A percentile compares a stretch with the other conserved stretches of the same genome.
phyloP scores from a whole-genome alignment of 2,113 vertebrate species.

The Oreochromis niloticus region DNA sequence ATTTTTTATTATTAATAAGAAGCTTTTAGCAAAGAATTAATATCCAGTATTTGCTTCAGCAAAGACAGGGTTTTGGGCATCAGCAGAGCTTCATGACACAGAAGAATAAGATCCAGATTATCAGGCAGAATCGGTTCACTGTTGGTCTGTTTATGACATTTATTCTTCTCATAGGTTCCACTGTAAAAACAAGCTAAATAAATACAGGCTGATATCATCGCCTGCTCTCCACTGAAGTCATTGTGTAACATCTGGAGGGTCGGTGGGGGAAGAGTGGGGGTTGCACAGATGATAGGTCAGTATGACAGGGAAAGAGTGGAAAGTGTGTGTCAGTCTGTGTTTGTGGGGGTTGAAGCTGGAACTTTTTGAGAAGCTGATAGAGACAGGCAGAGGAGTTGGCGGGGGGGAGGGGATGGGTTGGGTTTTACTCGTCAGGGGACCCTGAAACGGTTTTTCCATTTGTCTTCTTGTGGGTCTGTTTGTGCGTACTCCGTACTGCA shows the following conservation, averaged over 20 bases:
- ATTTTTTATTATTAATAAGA: background rate
- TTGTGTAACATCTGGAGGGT: slow-evolving; percentile 33
- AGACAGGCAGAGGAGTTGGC: background rate
- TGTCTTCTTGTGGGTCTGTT: background rate
- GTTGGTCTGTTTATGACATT: background rate
- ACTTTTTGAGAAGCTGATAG: background rate
- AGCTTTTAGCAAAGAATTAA: background rate
- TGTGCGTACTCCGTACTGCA: background rate
- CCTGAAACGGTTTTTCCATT: background rate
- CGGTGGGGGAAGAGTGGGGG: background rate
- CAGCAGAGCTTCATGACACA: background rate
- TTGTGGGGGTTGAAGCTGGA: background rate
- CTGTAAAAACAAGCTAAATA: background rate
- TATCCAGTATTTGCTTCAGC: background rate
- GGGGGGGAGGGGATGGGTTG: background rate
- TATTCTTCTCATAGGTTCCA: background rate
- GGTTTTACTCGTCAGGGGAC: background rate
- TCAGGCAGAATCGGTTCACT: background rate
- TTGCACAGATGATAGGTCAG: background rate
- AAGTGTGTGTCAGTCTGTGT: slow-evolving; percentile 23
- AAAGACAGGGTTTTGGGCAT: background rate
- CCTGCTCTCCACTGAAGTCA: background rate
- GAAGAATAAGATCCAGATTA: background rate
- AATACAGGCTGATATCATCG: background rate
- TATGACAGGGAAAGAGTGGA: slow-evolving; percentile 26